Base-by-base conservation (phyloP, 2,113 vertebrate genomes). In the Siphamia tubifer region DNA sequence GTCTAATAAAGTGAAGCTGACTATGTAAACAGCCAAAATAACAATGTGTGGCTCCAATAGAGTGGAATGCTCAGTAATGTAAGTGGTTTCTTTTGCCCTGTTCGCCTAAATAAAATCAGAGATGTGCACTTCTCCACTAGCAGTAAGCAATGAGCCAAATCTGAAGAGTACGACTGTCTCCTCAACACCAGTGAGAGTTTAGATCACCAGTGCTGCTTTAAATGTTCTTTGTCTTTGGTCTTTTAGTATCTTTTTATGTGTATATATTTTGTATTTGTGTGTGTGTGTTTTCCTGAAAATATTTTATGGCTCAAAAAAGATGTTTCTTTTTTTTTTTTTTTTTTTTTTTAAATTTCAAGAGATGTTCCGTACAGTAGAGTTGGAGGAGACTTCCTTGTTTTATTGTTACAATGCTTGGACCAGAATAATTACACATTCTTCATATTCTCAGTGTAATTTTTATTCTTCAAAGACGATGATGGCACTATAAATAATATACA, bases 251-350 rank as follows among this genome's bases (percentile, higher is more conserved):
- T 10, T 53, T 47, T 7, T 35, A 24, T 25, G 0, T 9, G 20
- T 17, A 52, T 11, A 38, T 21, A 31, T 40, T 11, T 35, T n/a
- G n/a, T n/a, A n/a, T n/a, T 58, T 36, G 17, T 17, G n/a, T n/a
- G n/a, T n/a, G n/a, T n/a, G n/a, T n/a, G n/a, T n/a, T n/a, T n/a
- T n/a, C n/a, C n/a, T n/a, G n/a, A n/a, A 11, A 34, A 42, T 30
- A 11, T 51, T 36, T 44, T 39, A 2, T 4, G 34, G 25, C n/a
- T n/a, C n/a, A 47, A n/a, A 31, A 57, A 38, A 28, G 30, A 45
- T 44, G 53, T 44, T 65, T 68, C 27, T 34, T 56, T 78, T 70
- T 68, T 67, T n/a, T n/a, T n/a, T n/a, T n/a, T n/a, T n/a, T n/a
- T n/a, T n/a, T n/a, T n/a, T n/a, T n/a, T n/a, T n/a, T n/a, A n/a